A percentile compares a stretch with the other conserved stretches of the same genome.
Evolutionary conservation across 2,113 vertebrate species (phyloP).

Genomic region (Bubalus kerabau): DNA sequence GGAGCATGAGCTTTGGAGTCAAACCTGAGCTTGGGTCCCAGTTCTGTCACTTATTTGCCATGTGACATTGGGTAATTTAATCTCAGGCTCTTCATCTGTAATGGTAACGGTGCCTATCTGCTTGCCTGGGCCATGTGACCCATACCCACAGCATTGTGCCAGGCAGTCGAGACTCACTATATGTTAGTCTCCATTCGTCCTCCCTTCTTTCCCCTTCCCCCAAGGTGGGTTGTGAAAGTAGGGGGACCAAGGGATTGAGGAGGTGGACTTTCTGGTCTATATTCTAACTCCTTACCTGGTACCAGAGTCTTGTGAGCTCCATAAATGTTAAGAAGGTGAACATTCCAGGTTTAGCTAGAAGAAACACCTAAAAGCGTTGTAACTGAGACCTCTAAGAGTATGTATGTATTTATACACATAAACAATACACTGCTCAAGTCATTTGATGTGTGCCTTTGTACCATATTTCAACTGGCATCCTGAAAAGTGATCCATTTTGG

Average conservation of each 20-base stretch:
- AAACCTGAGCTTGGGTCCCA: not conserved
- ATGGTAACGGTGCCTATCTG: not conserved
- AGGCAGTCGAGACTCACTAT: not conserved
- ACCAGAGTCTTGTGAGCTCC: not conserved
- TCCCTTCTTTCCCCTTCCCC: not conserved
- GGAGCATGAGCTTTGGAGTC: not conserved
- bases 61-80: not conserved
- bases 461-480: not conserved
- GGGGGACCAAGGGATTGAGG: not conserved
- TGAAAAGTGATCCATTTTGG: not conserved
- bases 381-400: not conserved
- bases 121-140: not conserved
- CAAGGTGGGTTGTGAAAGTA: not conserved
- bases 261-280: not conserved
- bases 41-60: not conserved
- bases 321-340: not conserved
- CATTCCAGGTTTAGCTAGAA: not conserved
- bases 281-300: not conserved
- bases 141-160: not conserved
- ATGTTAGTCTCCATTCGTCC: not conserved
- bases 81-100: not conserved
- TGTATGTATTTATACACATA: not conserved
- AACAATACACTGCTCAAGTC: not conserved
- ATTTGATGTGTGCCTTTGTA: not conserved
- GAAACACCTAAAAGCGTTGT: not conserved